These are phyloP conservation scores for Tetrao urogallus DNA, from an alignment of 2,113 vertebrate species.

Conservation along the genomic window DNA sequence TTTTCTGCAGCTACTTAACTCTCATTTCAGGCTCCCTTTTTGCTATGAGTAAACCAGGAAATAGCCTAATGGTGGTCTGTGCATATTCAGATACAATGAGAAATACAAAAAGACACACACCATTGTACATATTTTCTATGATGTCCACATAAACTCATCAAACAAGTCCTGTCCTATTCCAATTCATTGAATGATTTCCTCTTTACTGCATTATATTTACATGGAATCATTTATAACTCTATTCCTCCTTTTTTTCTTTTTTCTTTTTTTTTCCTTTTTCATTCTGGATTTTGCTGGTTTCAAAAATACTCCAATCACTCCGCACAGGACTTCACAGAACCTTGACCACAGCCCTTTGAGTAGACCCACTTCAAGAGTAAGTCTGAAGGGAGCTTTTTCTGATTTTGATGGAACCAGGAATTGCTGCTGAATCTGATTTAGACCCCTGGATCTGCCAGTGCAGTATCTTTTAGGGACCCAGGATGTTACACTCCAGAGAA, in stretches of 20 bases:
- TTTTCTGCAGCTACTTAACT: neutral
- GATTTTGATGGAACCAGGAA: neutral
- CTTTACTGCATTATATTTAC: constrained; percentile 6
- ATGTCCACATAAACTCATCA: neutral
- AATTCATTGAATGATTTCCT: constrained; percentile 12
- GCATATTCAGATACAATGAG: constrained; percentile 11
- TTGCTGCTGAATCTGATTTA: neutral
- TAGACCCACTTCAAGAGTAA: fast-evolving
- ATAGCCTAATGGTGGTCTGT: neutral
- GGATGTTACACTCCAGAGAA: neutral
- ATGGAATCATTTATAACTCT: fast-evolving
- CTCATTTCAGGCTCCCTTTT: neutral
- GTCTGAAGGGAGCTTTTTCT: neutral
- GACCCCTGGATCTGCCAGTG: neutral
- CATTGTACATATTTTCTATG: neutral
- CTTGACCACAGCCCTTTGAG: neutral
- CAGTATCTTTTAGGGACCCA: neutral
- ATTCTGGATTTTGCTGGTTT: neutral
- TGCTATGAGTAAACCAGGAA: neutral
- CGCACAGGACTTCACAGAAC: neutral
- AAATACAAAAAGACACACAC: neutral
- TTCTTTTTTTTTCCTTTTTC: neutral
- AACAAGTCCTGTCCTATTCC: neutral
- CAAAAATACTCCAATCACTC: neutral
- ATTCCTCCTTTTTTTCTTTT: neutral